Percentiles rank a stretch among this genome's conserved stretches.
Conservation (phyloP, 2,113 vertebrate species). For the Psittacus erithacus region DNA sequence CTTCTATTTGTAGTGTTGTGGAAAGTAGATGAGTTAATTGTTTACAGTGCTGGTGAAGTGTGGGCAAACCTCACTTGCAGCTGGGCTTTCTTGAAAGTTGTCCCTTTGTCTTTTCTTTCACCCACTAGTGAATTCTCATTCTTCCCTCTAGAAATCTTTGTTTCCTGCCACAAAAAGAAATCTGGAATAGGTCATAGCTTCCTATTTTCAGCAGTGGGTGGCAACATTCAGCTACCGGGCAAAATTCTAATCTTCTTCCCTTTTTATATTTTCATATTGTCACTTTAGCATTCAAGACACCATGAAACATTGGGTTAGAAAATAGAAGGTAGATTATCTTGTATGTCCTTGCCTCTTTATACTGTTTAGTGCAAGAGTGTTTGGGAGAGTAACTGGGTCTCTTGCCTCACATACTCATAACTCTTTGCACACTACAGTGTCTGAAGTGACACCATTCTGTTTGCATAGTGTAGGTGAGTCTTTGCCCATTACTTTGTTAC, state of each 20-base stretch:
- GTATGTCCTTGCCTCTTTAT: not conserved
- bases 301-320: not conserved
- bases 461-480: not conserved
- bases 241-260: not conserved
- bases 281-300: not conserved
- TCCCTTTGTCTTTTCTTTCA: not conserved
- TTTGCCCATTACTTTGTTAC: not conserved
- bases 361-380: not conserved
- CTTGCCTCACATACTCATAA: not conserved
- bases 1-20: not conserved
- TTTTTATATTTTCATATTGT: not conserved
- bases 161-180: not conserved
- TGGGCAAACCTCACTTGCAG: not conserved
- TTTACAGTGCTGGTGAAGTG: not conserved
- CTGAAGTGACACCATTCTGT: not conserved
- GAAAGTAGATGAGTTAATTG: not conserved
- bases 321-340: not conserved
- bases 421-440: not conserved
- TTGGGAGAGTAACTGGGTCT: not conserved
- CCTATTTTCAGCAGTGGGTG: not conserved
- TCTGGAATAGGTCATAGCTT: not conserved
- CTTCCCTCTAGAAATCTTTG: not conserved
- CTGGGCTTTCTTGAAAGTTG: not conserved
- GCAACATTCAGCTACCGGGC: rapidly evolving
- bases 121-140: not conserved